Conservation (phyloP, 2,888 invertebrate genomes). For the Colostygia pectinataria region DNA sequence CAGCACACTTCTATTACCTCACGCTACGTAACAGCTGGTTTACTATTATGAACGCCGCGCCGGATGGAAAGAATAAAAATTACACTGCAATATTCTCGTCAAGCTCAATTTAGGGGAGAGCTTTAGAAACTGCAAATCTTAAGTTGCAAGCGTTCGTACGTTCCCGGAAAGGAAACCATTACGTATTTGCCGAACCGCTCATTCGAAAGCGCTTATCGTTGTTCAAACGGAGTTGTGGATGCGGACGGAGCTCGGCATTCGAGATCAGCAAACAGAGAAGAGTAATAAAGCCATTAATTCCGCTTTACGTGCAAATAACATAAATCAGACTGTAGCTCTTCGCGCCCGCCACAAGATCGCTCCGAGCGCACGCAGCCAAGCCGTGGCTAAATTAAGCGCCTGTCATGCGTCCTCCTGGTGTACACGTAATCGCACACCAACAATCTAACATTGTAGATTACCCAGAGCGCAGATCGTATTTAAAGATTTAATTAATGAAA, state of each 20-base stretch:
- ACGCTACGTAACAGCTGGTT: constrained; percentile 23
- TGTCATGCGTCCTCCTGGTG: constrained; percentile 67
- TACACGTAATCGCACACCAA: constrained; percentile 48
- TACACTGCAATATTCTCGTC: constrained; percentile 22
- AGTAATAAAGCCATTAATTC: constrained; percentile 82
- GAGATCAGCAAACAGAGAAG: constrained; percentile 77
- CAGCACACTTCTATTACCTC: constrained; percentile 44
- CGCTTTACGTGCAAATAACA: constrained; percentile 81
- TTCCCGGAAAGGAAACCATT: constrained; percentile 46
- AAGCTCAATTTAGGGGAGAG: constrained; percentile 30
- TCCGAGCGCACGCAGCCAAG: constrained; percentile 59
- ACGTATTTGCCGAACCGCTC: constrained; percentile 58
- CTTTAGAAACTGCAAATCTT: constrained; percentile 26
- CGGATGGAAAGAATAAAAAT: constrained; percentile 16
- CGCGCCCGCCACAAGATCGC: constrained; percentile 72
- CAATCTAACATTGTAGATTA: constrained; percentile 55
- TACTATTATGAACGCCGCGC: constrained; percentile 28
- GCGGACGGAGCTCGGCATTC: constrained; percentile 56
- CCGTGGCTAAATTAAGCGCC: constrained; percentile 69
- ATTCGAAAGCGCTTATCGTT: constrained; percentile 60
- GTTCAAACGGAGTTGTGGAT: constrained; percentile 59
- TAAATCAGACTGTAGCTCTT: constrained; percentile 78
- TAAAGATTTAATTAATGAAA: constrained; percentile 24
- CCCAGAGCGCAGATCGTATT: constrained; percentile 42
- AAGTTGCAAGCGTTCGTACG: constrained; percentile 31